phyloP scores from a whole-genome alignment of 2,888 invertebrate species.

The Cosmia pyralina region DNA sequence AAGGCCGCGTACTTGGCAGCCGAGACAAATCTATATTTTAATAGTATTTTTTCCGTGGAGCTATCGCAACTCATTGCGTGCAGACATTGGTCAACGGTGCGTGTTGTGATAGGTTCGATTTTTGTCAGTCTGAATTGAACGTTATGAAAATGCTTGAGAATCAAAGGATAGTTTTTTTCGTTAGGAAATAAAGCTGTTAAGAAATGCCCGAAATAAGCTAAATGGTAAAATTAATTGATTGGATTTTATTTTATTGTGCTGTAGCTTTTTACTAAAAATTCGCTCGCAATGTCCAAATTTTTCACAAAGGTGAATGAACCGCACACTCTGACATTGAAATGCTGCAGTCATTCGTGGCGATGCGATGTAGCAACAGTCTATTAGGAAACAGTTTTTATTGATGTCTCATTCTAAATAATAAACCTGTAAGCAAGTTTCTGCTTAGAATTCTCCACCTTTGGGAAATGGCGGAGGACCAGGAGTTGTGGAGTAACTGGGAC shows the following conservation, averaged over 20 bases:
- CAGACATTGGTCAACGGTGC: constrained; percentile 78
- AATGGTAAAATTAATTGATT: constrained; percentile 16
- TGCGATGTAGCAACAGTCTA: constrained; percentile 43
- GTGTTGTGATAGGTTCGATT: constrained; percentile 69
- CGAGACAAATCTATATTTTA: constrained; percentile 87
- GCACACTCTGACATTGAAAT: constrained; percentile 50
- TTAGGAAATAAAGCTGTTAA: constrained; percentile 17
- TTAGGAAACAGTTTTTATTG: constrained; percentile 27
- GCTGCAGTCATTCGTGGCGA: constrained; percentile 45
- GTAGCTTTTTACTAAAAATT: constrained; percentile 7
- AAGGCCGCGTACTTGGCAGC: constrained; percentile 83
- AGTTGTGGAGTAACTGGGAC: background rate
- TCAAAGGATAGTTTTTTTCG: constrained; percentile 18
- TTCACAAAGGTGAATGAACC: constrained; percentile 49
- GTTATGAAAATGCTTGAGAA: constrained; percentile 55
- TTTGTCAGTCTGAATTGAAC: constrained; percentile 47
- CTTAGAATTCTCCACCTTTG: background rate
- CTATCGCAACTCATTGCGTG: constrained; percentile 81
- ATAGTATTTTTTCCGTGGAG: constrained; percentile 74
- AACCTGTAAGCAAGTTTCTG: constrained; percentile 5
- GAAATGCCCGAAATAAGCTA: constrained; percentile 25
- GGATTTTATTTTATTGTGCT: constrained; percentile 6
- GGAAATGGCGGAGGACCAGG: background rate
- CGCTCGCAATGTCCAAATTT: constrained; percentile 32
- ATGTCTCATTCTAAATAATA: constrained; percentile 1